Percentiles rank a stretch among this genome's conserved stretches.
Conservation (phyloP, 2,888 invertebrate genomes). For the Drosophila anomelani region DNA sequence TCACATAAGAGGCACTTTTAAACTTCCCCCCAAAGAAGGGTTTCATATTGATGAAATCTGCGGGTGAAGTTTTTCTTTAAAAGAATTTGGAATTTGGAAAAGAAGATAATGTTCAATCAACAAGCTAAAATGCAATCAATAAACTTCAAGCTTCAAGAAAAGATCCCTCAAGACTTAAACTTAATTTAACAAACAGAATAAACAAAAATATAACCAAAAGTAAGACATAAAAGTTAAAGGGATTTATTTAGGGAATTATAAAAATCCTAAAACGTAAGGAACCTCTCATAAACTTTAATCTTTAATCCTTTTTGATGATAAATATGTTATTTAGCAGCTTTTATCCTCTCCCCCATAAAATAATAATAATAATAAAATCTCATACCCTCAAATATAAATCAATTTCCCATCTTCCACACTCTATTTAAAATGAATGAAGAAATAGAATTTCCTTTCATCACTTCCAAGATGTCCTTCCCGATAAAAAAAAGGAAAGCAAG, state of each 20-base stretch:
- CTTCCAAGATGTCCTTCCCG: conserved; percentile 33
- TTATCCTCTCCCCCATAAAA: not conserved
- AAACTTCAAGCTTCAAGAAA: too few species aligned
- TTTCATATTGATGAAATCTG: conserved; percentile 11
- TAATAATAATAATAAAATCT: conserved; percentile 8
- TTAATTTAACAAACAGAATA: not conserved
- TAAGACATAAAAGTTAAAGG: not conserved
- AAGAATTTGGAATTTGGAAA: conserved; percentile 2
- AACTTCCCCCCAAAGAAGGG: conserved; percentile 11
- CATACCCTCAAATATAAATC: conserved; percentile 6
- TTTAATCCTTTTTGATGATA: not conserved
- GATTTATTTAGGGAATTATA: not conserved
- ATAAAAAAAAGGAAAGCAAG: conserved; percentile 16
- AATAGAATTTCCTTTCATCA: conserved; percentile 11
- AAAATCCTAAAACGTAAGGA: not conserved
- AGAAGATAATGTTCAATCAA: conserved; percentile 1
- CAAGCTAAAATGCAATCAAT: not conserved
- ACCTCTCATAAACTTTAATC: not conserved
- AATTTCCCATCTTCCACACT: conserved; percentile 17
- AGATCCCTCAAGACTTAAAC: not conserved
- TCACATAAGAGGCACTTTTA: conserved; percentile 28
- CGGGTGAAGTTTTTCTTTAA: conserved; percentile 17
- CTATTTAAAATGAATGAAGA: conserved; percentile 26
- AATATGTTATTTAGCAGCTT: not conserved
- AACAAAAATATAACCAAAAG: not conserved